Evolutionary conservation across 2,113 vertebrate species (phyloP).

Genomic region (Apteryx mantelli): DNA sequence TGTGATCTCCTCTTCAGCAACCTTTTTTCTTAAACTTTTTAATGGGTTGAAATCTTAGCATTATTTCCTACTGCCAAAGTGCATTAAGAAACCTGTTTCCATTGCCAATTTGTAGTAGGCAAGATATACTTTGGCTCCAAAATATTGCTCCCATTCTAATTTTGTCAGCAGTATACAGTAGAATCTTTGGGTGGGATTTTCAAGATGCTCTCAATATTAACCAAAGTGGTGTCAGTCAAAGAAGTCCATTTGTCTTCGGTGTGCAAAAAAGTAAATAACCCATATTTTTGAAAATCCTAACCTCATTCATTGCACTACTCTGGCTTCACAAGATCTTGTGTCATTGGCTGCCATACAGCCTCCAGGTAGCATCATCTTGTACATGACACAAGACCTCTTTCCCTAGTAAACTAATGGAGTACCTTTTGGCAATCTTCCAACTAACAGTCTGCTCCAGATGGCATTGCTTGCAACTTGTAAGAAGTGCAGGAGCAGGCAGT

Average conservation of each 20-base stretch:
- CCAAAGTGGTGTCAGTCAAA: slow-evolving; percentile 16
- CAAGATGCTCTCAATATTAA: slow-evolving; percentile 1
- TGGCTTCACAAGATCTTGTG: neutral
- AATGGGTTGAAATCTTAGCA: neutral
- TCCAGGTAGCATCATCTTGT: neutral
- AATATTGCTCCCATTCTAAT: slow-evolving; percentile 25
- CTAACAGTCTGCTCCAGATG: slow-evolving; percentile 54
- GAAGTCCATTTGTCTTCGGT: neutral
- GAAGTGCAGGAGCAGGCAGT: slow-evolving; percentile 18
- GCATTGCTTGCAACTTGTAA: slow-evolving; percentile 37
- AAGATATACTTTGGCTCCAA: slow-evolving; percentile 24
- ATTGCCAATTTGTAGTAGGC: neutral
- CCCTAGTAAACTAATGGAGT: slow-evolving; percentile 5
- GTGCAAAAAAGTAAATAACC: neutral
- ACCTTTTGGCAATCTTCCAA: slow-evolving; percentile 50
- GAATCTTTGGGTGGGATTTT: slow-evolving; percentile 15
- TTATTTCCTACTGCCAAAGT: neutral
- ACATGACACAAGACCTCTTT: neutral
- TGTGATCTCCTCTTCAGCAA: neutral
- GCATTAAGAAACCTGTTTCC: neutral
- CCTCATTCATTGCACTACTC: neutral
- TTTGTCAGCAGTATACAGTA: neutral
- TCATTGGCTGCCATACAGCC: neutral
- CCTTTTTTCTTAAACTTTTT: neutral
- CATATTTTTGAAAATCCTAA: neutral